Evolutionary conservation across 2,888 invertebrate species (phyloP).

Genomic region (Galerucella calmariensis): DNA sequence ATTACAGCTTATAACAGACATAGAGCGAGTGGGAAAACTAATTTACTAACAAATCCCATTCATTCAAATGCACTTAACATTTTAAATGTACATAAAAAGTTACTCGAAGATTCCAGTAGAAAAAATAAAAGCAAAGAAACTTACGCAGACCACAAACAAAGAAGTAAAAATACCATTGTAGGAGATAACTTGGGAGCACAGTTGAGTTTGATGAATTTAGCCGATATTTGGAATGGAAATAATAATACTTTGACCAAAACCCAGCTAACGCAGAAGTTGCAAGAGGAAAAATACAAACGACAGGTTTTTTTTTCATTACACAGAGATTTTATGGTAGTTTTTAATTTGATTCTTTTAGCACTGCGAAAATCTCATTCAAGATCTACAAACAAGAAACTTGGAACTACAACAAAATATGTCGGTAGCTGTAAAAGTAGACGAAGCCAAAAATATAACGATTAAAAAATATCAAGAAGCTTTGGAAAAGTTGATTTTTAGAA

Average conservation of each 20-base stretch:
- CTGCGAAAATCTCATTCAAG: conserved; percentile 80
- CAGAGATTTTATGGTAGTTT: not conserved
- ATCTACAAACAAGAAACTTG: conserved; percentile 77
- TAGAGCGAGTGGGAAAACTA: conserved; percentile 29
- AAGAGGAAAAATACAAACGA: conserved; percentile 81
- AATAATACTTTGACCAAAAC: conserved; percentile 37
- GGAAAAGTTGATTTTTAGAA: conserved; percentile 65
- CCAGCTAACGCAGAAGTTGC: conserved; percentile 67
- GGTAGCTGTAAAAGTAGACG: conserved; percentile 81
- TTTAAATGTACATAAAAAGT: conserved; percentile 53
- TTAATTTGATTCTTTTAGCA: conserved; percentile 67
- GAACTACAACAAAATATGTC: conserved; percentile 84
- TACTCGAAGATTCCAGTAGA: conserved; percentile 42
- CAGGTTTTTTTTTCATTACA: conserved; percentile 67
- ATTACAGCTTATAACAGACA: conserved; percentile 50
- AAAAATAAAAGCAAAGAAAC: conserved; percentile 38
- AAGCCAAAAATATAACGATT: conserved; percentile 78
- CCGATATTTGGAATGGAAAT: conserved; percentile 71
- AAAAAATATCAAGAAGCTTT: conserved; percentile 74
- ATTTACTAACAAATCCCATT: conserved; percentile 44
- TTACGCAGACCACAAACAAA: conserved; percentile 35
- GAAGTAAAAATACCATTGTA: conserved; percentile 41
- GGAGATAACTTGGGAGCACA: conserved; percentile 36
- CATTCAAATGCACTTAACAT: conserved; percentile 54
- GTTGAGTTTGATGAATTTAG: conserved; percentile 65